A percentile compares a stretch with the other conserved stretches of the same genome.
These are phyloP conservation scores for Entelurus aequoreus DNA, from an alignment of 2,113 vertebrate species.

Conservation along the genomic window DNA sequence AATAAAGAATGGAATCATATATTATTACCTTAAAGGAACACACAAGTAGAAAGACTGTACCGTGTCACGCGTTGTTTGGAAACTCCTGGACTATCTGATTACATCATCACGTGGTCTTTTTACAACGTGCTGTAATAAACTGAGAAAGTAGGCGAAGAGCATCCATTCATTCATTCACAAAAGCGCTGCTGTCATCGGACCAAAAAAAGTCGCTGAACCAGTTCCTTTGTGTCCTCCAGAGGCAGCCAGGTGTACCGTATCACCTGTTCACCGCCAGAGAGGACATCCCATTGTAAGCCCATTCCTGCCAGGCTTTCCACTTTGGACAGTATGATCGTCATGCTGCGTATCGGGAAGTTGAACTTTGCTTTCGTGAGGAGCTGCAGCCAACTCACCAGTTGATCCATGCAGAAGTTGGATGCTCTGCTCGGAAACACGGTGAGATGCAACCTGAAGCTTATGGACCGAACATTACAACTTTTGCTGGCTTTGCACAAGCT, in stretches of 20 bases:
- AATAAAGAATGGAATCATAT: neutral
- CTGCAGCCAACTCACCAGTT: conserved; percentile 33
- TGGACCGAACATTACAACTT: neutral
- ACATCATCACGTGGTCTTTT: neutral
- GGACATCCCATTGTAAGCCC: conserved; percentile 27
- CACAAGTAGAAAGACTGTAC: neutral
- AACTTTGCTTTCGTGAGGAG: conserved; percentile 55
- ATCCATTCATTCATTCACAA: conserved; percentile 16
- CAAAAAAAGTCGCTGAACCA: conserved; percentile 61
- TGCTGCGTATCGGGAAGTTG: conserved; percentile 48
- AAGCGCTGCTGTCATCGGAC: conserved; percentile 24
- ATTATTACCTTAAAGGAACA: neutral
- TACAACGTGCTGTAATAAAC: neutral
- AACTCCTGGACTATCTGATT: neutral
- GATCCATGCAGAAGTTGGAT: conserved; percentile 45
- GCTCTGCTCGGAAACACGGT: conserved; percentile 37
- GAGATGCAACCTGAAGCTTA: conserved; percentile 9
- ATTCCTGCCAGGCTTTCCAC: conserved; percentile 16
- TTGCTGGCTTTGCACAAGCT: neutral
- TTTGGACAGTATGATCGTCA: conserved; percentile 18
- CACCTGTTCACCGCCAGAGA: neutral
- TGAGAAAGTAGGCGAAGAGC: conserved; percentile 14
- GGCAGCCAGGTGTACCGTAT: conserved; percentile 34
- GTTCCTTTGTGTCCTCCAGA: conserved; percentile 64
- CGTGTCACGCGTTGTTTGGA: neutral